Base-by-base conservation (phyloP, 1,140 invertebrate genomes). In the Ceratosolen solmsi region DNA sequence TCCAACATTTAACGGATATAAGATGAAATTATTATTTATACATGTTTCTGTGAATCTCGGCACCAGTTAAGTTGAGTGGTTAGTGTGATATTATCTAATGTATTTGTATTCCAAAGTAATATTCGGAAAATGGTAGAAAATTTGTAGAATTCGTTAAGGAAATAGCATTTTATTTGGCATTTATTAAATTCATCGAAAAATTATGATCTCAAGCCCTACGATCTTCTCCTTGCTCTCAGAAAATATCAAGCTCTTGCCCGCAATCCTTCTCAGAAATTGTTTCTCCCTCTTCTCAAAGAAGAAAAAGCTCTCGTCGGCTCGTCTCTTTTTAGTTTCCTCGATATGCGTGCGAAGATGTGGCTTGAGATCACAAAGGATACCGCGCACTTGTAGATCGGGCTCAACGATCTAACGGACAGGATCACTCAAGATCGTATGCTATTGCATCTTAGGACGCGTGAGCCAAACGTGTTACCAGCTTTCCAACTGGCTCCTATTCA, bases 301-400 rank as follows among this genome's bases (percentile, higher is more conserved):
- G n/a, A n/a, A n/a, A n/a, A n/a, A n/a, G n/a, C n/a, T n/a, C n/a
- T n/a, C n/a, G n/a, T n/a, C n/a, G n/a, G n/a, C n/a, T 63, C 15
- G n/a, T 9, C 71, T 60, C 25, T n/a, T 11, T 13, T 17, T 22
- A 77, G 51, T 80, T 77, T 71, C 22, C 25, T 17, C 2, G 75
- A 83, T 71, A 63, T 73, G 72, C 86, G 84, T 85, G 84, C 83
- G 84, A 85, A 84, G 84, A 82, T 54, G 75, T 82, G 82, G 80
- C 74, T 36, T 22, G 20, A 80, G 73, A 83, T 82, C 75, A 78
- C 38, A 84, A 72, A 75, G 75, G 41, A 38, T 25, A 38, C 20
- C 70, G n/a, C 70, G n/a, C 41, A 33, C 36, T 30, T 41, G 17
- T 65, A 63, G 58, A 78, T 78, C 76, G 25, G 33, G 4, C 0